Conservation (phyloP, 2,113 vertebrate species). For the Bungarus multicinctus region DNA sequence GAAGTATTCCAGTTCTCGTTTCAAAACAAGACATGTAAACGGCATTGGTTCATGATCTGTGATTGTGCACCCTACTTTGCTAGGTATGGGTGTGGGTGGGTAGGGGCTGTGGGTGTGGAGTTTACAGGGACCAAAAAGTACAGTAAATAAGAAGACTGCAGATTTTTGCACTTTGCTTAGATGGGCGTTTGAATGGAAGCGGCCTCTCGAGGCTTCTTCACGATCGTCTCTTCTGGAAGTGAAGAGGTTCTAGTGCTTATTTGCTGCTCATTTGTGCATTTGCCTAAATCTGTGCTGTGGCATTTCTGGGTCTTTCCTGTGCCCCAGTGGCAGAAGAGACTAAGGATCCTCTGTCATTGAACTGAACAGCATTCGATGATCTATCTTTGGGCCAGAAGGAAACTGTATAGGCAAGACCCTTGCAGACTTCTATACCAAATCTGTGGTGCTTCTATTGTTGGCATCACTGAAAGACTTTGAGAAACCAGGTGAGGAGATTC, state of each 20-base stretch:
- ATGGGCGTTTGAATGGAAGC: background rate
- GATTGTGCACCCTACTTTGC: too few species aligned
- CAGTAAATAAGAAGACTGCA: background rate
- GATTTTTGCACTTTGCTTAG: background rate
- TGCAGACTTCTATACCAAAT: background rate
- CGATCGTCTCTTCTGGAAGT: background rate
- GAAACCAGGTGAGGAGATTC: background rate
- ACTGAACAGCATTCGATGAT: background rate
- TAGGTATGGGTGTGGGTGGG: background rate
- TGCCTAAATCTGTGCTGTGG: background rate
- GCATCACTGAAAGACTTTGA: background rate
- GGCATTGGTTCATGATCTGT: background rate
- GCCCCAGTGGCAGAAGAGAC: background rate
- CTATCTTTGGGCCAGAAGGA: background rate
- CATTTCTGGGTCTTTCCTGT: background rate
- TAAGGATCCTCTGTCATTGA: background rate
- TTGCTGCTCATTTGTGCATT: background rate
- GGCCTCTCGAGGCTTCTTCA: background rate
- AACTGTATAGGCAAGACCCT: background rate
- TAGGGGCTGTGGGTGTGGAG: background rate
- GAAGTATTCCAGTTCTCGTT: background rate
- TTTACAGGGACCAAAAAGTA: background rate
- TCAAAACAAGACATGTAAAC: background rate
- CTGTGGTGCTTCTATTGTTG: background rate
- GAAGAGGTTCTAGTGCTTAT: background rate